Conservation (phyloP, 2,888 invertebrate species). For the Hedychridium roseum region DNA sequence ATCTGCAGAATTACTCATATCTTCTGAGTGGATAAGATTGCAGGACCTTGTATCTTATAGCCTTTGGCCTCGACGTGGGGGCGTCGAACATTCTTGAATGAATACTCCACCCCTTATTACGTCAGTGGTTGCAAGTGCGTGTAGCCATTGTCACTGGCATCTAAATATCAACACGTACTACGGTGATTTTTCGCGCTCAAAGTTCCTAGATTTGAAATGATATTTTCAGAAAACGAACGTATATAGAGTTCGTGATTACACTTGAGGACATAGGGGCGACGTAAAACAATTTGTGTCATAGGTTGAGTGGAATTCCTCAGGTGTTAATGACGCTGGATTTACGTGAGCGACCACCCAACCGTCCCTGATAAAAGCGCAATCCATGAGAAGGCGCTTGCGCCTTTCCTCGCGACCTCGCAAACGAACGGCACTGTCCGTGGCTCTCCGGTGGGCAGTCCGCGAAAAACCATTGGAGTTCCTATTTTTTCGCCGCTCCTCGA, state of each 20-base stretch:
- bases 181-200: background rate
- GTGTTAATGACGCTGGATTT: background rate
- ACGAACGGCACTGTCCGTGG: constrained; percentile 14
- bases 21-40: too few species aligned
- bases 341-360: too few species aligned
- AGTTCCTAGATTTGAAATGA: background rate
- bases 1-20: too few species aligned
- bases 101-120: constrained; percentile 33
- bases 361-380: constrained; percentile 33
- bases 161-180: background rate
- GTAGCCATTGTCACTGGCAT: background rate
- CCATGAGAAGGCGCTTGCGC: constrained; percentile 55
- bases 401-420: constrained; percentile 20
- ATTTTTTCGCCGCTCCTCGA: constrained; percentile 18
- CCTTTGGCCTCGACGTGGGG: too few species aligned
- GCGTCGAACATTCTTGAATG: constrained; percentile 42
- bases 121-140: constrained; percentile 39
- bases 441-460: constrained; percentile 14
- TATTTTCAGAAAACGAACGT: background rate
- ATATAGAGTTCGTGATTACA: too few species aligned
- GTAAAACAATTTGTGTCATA: too few species aligned
- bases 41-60: too few species aligned
- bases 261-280: too few species aligned
- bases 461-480: constrained; percentile 18
- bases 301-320: background rate